Percentiles rank a stretch among this genome's conserved stretches.
Conservation (phyloP, 1,140 invertebrate genomes). For the Cydia splendana region DNA sequence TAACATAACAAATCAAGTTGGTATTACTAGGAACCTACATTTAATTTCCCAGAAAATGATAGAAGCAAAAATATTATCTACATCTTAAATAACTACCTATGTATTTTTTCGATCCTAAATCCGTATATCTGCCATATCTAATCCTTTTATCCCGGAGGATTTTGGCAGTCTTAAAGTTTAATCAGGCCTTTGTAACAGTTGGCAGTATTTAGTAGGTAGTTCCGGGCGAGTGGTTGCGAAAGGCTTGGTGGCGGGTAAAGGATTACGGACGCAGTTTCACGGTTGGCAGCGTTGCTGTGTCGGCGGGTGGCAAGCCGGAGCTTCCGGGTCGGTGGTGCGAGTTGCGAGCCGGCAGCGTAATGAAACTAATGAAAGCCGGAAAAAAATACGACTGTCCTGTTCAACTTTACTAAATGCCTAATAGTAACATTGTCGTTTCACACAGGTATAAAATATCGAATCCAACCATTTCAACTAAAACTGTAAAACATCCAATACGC, state of each 20-base stretch:
- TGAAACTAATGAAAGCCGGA: no score
- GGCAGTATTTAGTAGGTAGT: constrained; percentile 36
- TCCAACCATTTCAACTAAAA: no score
- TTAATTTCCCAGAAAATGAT: no score
- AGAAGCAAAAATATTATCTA: no score
- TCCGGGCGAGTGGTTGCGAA: constrained; percentile 68
- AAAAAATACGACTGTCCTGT: no score
- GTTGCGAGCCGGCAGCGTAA: neutral
- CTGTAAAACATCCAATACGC: no score
- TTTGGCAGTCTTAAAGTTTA: constrained; percentile 59
- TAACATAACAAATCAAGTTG: no score
- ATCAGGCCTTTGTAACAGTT: neutral
- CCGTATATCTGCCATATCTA: constrained; percentile 9
- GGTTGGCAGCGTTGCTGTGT: constrained; percentile 41
- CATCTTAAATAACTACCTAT: neutral
- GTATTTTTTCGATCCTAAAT: neutral
- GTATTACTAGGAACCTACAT: no score
- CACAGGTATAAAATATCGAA: no score
- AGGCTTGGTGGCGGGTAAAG: constrained; percentile 66
- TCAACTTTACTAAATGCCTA: no score
- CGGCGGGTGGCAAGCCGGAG: constrained; percentile 37
- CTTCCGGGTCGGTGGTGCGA: constrained; percentile 43
- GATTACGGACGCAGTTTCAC: constrained; percentile 65
- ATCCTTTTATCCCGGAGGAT: constrained; percentile 59
- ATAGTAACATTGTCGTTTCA: no score